Evolutionary conservation across 2,888 invertebrate genomes (phyloP).

Genomic region (Arctia plantaginis): DNA sequence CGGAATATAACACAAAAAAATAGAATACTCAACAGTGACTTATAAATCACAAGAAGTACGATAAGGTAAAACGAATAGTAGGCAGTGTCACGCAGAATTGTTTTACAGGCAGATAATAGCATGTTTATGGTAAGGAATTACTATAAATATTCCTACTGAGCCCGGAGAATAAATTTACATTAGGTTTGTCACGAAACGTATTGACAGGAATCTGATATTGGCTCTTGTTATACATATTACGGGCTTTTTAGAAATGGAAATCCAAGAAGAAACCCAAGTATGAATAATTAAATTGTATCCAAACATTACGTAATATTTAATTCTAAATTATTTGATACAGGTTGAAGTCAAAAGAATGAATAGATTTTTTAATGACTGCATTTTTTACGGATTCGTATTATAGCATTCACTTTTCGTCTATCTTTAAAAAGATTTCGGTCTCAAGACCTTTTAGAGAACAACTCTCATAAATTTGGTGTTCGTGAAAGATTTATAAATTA

Average conservation of each 20-base stretch:
- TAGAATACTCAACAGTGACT: slow-evolving; percentile 26
- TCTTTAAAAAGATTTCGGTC: slow-evolving; percentile 11
- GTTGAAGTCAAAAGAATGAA: not conserved
- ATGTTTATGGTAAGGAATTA: slow-evolving; percentile 43
- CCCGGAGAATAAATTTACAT: slow-evolving; percentile 18
- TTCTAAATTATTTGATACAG: not conserved
- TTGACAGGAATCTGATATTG: not conserved
- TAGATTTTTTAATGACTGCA: not conserved
- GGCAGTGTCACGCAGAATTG: slow-evolving; percentile 43
- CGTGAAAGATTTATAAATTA: slow-evolving; percentile 15
- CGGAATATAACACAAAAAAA: slow-evolving; percentile 25
- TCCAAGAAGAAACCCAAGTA: not conserved
- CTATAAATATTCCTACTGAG: slow-evolving; percentile 32
- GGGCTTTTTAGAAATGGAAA: not conserved
- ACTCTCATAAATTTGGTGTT: slow-evolving; percentile 12
- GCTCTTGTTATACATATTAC: not conserved
- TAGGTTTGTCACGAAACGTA: slow-evolving; percentile 16
- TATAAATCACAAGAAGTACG: slow-evolving; percentile 48
- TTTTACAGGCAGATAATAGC: slow-evolving; percentile 45
- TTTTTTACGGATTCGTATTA: not conserved
- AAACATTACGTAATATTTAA: not conserved
- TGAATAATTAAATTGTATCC: not conserved
- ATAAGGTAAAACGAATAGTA: slow-evolving; percentile 49
- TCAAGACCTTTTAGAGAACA: slow-evolving; percentile 9
- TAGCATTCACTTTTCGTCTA: not conserved